Conservation (phyloP, 2,888 invertebrate species). For the Cactoblastis cactorum region DNA sequence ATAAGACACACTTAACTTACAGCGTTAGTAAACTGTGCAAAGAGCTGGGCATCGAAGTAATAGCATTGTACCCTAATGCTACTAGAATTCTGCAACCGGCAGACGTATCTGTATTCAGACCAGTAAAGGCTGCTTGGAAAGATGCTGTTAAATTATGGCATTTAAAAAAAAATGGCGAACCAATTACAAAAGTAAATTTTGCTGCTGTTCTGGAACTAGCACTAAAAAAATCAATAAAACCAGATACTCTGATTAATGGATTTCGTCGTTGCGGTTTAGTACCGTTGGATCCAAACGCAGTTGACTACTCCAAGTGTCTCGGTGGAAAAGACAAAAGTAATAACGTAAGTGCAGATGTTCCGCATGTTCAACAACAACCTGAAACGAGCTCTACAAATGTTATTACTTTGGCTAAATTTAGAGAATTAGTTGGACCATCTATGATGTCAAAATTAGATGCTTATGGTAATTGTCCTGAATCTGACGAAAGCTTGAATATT, state of each 20-base stretch:
- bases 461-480: not conserved
- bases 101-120: conserved; percentile 33
- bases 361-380: conserved; percentile 1
- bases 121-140: conserved; percentile 21
- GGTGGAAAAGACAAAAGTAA: not conserved
- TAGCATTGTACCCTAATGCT: conserved; percentile 29
- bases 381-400: conserved; percentile 6
- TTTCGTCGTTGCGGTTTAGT: conserved; percentile 20
- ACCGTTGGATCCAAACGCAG: conserved; percentile 13
- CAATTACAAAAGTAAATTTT: conserved; percentile 21
- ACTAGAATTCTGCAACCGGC: conserved; percentile 29
- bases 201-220: conserved; percentile 19
- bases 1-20: conserved; percentile 30
- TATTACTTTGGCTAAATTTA: conserved; percentile 9
- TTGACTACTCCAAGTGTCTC: conserved; percentile 12
- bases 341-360: not conserved
- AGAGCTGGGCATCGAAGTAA: conserved; percentile 25
- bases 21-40: conserved; percentile 27
- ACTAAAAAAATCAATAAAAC: conserved; percentile 16
- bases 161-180: conserved; percentile 15
- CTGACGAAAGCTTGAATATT: no score
- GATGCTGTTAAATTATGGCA: conserved; percentile 15
- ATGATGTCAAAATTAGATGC: conserved; percentile 1
- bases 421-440: conserved; percentile 5
- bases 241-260: conserved; percentile 20